Base-by-base conservation (phyloP, 2,113 vertebrate species). In the Morone chrysops region DNA sequence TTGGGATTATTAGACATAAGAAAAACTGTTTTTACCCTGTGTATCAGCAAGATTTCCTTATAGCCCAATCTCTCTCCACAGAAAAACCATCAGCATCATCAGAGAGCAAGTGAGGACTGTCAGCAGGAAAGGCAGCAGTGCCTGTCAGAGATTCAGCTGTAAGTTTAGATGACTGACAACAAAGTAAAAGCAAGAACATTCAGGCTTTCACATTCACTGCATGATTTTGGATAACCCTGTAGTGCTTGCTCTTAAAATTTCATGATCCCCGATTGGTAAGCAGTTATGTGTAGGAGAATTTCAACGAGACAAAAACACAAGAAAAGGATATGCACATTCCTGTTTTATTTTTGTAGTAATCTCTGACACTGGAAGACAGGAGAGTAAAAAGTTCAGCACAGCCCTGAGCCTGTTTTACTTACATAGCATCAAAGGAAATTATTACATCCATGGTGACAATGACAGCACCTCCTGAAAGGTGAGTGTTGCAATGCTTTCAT, bases 1-100 rank as follows among this genome's bases (percentile, higher is more conserved):
- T 62, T 69, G 75, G 70, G 81, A 89, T 89, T 91, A 86, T 82
- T 85, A 84, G 73, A 89, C 75, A 78, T 50, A 80, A 70, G 87
- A 81, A 84, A 86, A 89, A 85, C 36, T 51, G 43, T 48, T 80
- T 89, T 83, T 75, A 81, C 48, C 31, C 72, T 45, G 54, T 40
- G 66, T 85, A 82, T 85, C 84, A 92, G 83, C 76, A 86, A 87
- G 67, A 83, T 83, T 87, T 59, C 68, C 69, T 82, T 60, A 80
- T 66, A 83, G 75, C 70, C 65, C 54, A 61, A 72, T 78, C 79
- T 86, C 70, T 67, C 48, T 16, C 5, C 54, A 75, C 70, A 84
- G 70, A 82, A 89, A 84, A 84, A 43, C 51, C 81, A 87, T 75
- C 73, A 77, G 57, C 62, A 81, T 84, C 87, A 87, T 87, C 82